Conservation (phyloP, 2,888 invertebrate genomes). For the Drosophila maculinotata region DNA sequence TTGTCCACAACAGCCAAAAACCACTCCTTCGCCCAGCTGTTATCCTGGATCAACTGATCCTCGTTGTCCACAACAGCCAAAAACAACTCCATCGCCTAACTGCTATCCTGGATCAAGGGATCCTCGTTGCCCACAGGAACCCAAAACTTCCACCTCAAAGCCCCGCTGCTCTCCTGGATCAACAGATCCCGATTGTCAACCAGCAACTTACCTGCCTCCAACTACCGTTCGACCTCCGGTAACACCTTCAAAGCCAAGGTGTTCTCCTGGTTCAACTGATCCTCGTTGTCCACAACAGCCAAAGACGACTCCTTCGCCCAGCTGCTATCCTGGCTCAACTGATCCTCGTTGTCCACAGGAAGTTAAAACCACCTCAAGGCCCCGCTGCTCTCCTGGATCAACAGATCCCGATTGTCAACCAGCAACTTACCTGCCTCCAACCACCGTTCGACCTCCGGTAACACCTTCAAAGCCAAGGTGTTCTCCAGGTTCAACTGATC, state of each 20-base stretch:
- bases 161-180: too few species aligned
- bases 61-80: slow-evolving; percentile 76
- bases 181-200: slow-evolving; percentile 17
- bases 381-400: background rate
- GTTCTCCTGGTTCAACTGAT: background rate
- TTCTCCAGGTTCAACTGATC: background rate
- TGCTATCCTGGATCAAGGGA: slow-evolving; percentile 69
- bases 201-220: background rate
- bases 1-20: background rate
- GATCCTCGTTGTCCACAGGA: background rate
- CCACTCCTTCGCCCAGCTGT: background rate
- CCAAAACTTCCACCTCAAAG: slow-evolving; percentile 38
- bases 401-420: background rate
- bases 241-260: background rate
- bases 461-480: background rate
- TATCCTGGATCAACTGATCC: slow-evolving; percentile 30
- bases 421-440: slow-evolving; percentile 26
- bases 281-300: slow-evolving; percentile 7
- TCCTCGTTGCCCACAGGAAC: slow-evolving; percentile 67
- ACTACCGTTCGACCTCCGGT: background rate
- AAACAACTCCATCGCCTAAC: background rate
- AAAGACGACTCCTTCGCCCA: background rate
- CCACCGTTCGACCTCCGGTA: background rate
- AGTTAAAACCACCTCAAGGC: background rate
- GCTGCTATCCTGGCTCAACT: background rate